Conservation (phyloP, 2,888 invertebrate genomes). For the Sabellastarte sp. region DNA sequence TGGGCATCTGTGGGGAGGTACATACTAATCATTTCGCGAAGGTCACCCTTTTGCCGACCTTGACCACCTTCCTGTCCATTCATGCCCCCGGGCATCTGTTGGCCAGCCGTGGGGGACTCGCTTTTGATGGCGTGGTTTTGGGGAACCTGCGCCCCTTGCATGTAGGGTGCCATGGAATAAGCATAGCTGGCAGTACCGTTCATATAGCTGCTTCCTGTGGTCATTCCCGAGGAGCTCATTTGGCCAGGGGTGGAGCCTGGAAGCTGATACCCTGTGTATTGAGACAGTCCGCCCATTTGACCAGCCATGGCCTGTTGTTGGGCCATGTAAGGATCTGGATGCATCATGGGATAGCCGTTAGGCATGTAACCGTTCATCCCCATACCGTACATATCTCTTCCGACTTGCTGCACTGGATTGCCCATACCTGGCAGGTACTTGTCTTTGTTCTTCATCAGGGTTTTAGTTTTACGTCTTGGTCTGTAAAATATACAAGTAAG, state of each 20-base stretch:
- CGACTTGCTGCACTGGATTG: conserved; percentile 5
- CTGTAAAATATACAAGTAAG: conserved; percentile 46
- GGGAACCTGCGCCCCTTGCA: neutral
- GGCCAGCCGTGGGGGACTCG: neutral
- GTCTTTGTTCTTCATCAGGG: conserved; percentile 76
- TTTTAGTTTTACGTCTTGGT: conserved; percentile 92
- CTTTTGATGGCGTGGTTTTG: neutral
- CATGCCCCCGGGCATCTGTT: neutral
- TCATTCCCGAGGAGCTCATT: neutral
- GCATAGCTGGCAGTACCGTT: neutral
- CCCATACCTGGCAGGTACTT: conserved; percentile 61
- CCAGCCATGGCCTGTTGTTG: conserved; percentile 4
- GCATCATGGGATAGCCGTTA: neutral
- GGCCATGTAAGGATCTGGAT: conserved; percentile 3
- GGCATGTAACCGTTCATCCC: conserved; percentile 4
- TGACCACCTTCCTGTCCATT: neutral
- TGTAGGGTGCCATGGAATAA: conserved; percentile 1
- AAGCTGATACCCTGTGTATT: conserved; percentile 1
- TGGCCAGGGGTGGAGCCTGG: conserved; percentile 1
- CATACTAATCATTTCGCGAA: conserved; percentile 8
- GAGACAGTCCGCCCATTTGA: conserved; percentile 1
- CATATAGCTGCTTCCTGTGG: neutral
- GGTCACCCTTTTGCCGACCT: neutral
- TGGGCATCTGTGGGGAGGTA: conserved; percentile 1
- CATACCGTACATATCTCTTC: conserved; percentile 6